phyloP scores from a whole-genome alignment of 1,140 invertebrate genomes.

The Cotesia typhae region DNA sequence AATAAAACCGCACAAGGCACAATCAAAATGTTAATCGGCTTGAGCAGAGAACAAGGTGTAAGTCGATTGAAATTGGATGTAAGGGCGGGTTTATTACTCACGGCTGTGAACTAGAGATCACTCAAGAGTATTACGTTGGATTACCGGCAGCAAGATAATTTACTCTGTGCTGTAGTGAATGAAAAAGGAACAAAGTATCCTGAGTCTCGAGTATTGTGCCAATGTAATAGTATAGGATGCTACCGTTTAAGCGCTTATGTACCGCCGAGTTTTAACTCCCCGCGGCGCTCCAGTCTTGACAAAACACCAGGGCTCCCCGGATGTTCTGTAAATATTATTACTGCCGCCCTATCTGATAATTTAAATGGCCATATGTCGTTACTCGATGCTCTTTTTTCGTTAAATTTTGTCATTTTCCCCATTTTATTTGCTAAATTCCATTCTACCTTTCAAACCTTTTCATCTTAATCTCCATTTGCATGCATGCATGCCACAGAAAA shows the following conservation, averaged over 20 bases:
- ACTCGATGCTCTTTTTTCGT: conserved; percentile 57
- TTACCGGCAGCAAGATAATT: conserved; percentile 55
- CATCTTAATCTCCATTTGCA: not conserved
- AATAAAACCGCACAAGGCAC: conserved; percentile 37
- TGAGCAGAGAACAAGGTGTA: conserved; percentile 53
- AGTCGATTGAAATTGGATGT: conserved; percentile 63
- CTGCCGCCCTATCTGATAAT: conserved; percentile 60
- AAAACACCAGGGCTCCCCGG: conserved; percentile 60
- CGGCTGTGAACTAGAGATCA: conserved; percentile 47
- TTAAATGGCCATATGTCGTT: conserved; percentile 63
- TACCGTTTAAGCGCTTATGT: conserved; percentile 4
- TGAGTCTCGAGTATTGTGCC: not conserved
- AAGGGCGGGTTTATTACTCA: conserved; percentile 57
- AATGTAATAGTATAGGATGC: not conserved
- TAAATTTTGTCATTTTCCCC: conserved; percentile 26
- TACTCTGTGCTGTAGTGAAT: conserved; percentile 51
- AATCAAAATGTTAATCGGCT: conserved; percentile 64
- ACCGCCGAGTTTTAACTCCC: conserved; percentile 12
- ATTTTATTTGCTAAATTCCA: conserved; percentile 2
- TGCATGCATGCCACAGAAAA: not conserved
- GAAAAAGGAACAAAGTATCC: conserved; percentile 20
- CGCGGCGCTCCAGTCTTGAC: conserved; percentile 59
- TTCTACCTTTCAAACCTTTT: not conserved
- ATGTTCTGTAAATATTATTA: conserved; percentile 66
- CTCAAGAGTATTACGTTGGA: conserved; percentile 63